These are phyloP conservation scores for Eudyptes chrysolophus DNA, from an alignment of 2,113 vertebrate species.

Conservation along the genomic window DNA sequence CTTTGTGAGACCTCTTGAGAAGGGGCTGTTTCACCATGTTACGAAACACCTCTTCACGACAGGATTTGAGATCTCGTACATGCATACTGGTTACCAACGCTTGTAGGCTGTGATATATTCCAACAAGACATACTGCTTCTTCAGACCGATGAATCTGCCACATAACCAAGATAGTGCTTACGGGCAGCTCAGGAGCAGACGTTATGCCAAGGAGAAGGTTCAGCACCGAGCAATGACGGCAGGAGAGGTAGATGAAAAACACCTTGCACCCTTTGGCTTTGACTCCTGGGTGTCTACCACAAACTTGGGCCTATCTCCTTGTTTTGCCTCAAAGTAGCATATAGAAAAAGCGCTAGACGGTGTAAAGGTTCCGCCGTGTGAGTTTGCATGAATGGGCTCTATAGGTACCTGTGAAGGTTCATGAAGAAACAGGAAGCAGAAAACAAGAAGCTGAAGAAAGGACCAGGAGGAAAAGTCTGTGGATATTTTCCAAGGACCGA, in stretches of 20 bases:
- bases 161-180: not conserved
- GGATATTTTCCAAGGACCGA: not conserved
- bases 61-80: not conserved
- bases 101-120: not conserved
- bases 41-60: not conserved
- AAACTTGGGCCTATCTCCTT: not conserved
- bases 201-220: not conserved
- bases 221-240: not conserved
- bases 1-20: not conserved
- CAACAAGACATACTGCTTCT: not conserved
- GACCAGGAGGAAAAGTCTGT: not conserved
- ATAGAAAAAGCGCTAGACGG: not conserved
- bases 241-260: not conserved
- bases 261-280: not conserved
- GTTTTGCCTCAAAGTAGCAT: not conserved
- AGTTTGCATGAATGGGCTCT: not conserved
- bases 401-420: not conserved
- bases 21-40: not conserved
- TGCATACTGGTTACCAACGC: accelerated
- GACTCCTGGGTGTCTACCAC: not conserved
- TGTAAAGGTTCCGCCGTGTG: not conserved
- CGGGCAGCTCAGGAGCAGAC: not conserved
- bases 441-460: not conserved
- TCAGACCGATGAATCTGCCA: not conserved
- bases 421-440: not conserved